Conservation (phyloP, 1,140 invertebrate species). For the Amyelois transitella region DNA sequence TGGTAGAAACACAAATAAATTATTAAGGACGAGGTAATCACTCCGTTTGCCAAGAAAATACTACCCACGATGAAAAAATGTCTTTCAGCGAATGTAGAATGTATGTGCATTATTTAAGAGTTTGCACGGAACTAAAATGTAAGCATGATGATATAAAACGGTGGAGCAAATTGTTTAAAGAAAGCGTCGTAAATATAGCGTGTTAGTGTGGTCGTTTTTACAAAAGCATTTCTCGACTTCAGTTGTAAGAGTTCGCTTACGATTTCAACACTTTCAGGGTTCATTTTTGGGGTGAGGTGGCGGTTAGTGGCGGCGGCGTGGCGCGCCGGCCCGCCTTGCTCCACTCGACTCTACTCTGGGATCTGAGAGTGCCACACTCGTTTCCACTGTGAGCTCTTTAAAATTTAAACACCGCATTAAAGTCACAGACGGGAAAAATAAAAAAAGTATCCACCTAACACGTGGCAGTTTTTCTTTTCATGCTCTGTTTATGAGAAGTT, state of each 20-base stretch:
- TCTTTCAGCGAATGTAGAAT: slow-evolving; percentile 18
- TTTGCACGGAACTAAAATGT: slow-evolving; percentile 12
- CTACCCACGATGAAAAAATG: slow-evolving; percentile 25
- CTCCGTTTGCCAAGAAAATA: slow-evolving; percentile 32
- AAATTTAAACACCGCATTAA: not conserved
- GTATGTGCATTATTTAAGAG: slow-evolving; percentile 19
- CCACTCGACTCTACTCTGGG: not conserved
- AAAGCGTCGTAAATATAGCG: slow-evolving; percentile 6
- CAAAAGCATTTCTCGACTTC: slow-evolving; percentile 4
- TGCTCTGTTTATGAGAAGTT: no score
- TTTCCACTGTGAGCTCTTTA: not conserved
- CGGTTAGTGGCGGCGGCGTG: not conserved
- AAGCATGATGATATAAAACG: slow-evolving; percentile 1
- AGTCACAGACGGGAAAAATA: not conserved
- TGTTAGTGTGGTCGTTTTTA: slow-evolving; percentile 10
- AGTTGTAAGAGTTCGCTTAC: slow-evolving; percentile 13
- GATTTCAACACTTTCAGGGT: slow-evolving; percentile 20
- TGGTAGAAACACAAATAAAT: slow-evolving; percentile 32
- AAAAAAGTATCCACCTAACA: no score
- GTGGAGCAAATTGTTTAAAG: slow-evolving; percentile 1
- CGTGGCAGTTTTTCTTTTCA: no score
- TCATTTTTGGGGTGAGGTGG: slow-evolving; percentile 8
- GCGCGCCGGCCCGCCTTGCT: not conserved
- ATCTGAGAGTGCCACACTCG: not conserved
- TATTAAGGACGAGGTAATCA: slow-evolving; percentile 37